Conservation (phyloP, 2,113 vertebrate genomes). For the Anolis sagrei region DNA sequence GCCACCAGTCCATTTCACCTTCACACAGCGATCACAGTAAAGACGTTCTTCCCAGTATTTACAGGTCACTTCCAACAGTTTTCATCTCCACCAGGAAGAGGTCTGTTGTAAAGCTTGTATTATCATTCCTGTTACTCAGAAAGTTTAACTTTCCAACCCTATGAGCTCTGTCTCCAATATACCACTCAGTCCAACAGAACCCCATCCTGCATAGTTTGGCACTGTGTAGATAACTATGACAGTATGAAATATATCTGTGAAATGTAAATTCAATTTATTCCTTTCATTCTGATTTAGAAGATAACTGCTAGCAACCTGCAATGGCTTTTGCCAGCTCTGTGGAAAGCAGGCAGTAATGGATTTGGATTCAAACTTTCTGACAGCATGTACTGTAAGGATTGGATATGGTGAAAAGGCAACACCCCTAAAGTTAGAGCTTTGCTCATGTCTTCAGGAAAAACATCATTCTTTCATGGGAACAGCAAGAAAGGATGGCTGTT, state of each 20-base stretch:
- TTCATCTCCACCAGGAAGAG: not conserved
- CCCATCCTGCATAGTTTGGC: not conserved
- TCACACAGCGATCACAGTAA: no score
- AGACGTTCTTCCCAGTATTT: no score
- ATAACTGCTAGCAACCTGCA: not conserved
- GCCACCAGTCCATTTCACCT: no score
- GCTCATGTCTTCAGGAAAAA: not conserved
- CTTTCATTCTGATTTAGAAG: not conserved
- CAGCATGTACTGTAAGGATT: not conserved
- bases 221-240: not conserved
- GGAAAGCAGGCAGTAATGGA: not conserved
- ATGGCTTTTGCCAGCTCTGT: not conserved
- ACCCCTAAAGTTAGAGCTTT: not conserved
- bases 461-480: not conserved
- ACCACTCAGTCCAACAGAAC: not conserved
- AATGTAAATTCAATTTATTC: not conserved
- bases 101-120: not conserved
- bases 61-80: not conserved
- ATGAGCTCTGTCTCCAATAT: not conserved
- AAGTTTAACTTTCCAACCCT: not conserved
- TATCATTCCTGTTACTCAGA: not conserved
- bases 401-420: not conserved
- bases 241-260: not conserved
- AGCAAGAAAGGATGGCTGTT: conserved; percentile 39
- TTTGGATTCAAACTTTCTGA: not conserved